Conservation (phyloP, 2,888 invertebrate genomes). For the Drosophila niveifrons region DNA sequence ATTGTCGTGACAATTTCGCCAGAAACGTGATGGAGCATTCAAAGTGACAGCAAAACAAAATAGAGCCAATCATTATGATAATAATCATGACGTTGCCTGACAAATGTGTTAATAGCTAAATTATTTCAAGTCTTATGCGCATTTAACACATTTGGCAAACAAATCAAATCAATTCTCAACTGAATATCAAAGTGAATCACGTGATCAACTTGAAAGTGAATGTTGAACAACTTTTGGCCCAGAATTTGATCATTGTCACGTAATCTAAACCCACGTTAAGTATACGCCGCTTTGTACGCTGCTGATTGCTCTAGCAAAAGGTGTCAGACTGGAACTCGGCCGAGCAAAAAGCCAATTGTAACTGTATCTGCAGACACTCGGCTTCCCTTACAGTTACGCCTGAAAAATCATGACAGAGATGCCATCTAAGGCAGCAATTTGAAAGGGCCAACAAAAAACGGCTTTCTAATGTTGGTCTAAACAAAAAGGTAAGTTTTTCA, state of each 20-base stretch:
- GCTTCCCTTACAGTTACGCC: conserved; percentile 13
- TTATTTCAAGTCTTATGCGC: conserved; percentile 58
- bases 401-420: not conserved
- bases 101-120: conserved; percentile 67
- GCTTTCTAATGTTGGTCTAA: not conserved
- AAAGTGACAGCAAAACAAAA: conserved; percentile 19
- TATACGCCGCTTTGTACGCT: conserved; percentile 39
- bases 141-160: conserved; percentile 13
- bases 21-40: conserved; percentile 67
- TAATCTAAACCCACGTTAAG: conserved; percentile 30
- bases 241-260: conserved; percentile 25
- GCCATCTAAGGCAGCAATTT: not conserved
- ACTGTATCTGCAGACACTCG: not conserved
- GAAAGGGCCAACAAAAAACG: conserved; percentile 2
- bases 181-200: conserved; percentile 37
- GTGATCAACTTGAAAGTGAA: conserved; percentile 46
- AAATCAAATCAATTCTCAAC: conserved; percentile 2
- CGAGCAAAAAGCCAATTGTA: conserved; percentile 7
- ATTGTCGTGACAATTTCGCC: conserved; percentile 70
- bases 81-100: conserved; percentile 24
- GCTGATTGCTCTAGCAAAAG: conserved; percentile 12
- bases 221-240: conserved; percentile 28
- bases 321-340: conserved; percentile 29
- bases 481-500: not conserved
- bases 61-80: conserved; percentile 15